Percentiles rank a stretch among this genome's conserved stretches.
phyloP scores from a whole-genome alignment of 2,113 vertebrate species.

The Phocoena sinus region DNA sequence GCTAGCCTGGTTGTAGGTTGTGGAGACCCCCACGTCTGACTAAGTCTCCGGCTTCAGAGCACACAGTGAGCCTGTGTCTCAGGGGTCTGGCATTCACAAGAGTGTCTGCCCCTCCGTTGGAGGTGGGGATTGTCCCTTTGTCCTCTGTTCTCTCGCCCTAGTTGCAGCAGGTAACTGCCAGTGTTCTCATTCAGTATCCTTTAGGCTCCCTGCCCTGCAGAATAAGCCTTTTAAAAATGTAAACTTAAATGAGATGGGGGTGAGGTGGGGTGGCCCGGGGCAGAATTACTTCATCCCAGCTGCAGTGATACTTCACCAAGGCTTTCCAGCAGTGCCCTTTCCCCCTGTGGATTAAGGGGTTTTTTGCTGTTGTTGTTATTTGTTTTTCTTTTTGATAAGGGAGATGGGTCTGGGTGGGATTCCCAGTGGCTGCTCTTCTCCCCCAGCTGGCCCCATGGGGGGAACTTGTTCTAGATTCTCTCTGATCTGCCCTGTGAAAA shows the following conservation, averaged over 20 bases:
- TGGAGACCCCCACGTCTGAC: neutral
- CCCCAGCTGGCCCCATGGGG: neutral
- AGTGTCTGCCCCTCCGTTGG: neutral
- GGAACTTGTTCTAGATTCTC: neutral
- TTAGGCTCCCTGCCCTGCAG: neutral
- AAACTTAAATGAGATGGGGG: neutral
- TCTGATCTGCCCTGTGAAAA: neutral
- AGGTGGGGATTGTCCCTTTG: neutral
- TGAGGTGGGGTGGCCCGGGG: neutral
- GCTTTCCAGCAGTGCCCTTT: neutral
- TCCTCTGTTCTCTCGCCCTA: neutral
- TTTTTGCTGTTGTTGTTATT: no score
- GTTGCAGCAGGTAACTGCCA: neutral
- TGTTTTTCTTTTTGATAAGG: neutral
- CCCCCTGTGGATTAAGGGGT: neutral
- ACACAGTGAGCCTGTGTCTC: neutral
- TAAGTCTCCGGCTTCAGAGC: neutral
- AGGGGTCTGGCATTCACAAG: neutral
- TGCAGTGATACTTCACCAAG: neutral
- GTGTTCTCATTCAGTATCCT: neutral
- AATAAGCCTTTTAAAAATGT: neutral
- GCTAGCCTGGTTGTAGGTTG: neutral
- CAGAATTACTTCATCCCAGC: neutral
- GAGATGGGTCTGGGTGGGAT: neutral
- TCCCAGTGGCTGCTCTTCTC: neutral